Base-by-base conservation (phyloP, 2,797 vertebrate genomes). In the Urocyon cinereoargenteus region DNA sequence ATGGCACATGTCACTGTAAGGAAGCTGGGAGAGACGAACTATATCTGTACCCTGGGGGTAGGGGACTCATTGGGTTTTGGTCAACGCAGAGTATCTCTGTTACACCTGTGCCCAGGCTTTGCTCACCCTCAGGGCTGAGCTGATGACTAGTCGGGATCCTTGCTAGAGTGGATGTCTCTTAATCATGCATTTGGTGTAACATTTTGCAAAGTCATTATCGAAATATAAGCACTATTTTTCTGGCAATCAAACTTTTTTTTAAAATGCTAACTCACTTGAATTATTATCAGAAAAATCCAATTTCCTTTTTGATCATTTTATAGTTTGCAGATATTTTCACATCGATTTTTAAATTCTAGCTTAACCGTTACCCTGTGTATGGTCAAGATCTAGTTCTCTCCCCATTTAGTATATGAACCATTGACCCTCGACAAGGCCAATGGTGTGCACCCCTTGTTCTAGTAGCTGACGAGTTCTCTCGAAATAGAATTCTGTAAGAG, bases 121-220 rank as follows among this genome's bases (percentile, higher is more conserved):
- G 68, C n/a, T 95, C 61, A 49, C 21, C 90, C 34, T 36, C 66
- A 75, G n/a, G 26, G 45, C 24, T 36, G 55, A 28, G 19, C n/a
- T 51, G 8, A 92, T 85, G 84, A 91, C 28, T 40, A 53, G 53
- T 2, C 1, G 79, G 53, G 31, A 82, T 62, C 53, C 22, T 45
- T 51, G 49, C 15, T n/a, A 31, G 21, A 24, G 22, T 24, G 28
- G 3, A 70, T 93, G 22, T 55, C 66, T 70, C 51, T 61, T 75
- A 85, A 61, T 90, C 36, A 78, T 57, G 12, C 13, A 75, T 24
- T 51, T 93, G n/a, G 16, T 49, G 85, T 19, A 79, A 55, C 6
- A 14, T 55, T 88, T 84, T 96, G n/a, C 36, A 96, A 96, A 82
- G 61, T 6, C 1, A 40, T 73, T 92, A 72, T 45, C 91, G 26